Percentiles rank a stretch among this genome's conserved stretches.
Conservation (phyloP, 2,888 invertebrate genomes). For the Alsophila aescularia region DNA sequence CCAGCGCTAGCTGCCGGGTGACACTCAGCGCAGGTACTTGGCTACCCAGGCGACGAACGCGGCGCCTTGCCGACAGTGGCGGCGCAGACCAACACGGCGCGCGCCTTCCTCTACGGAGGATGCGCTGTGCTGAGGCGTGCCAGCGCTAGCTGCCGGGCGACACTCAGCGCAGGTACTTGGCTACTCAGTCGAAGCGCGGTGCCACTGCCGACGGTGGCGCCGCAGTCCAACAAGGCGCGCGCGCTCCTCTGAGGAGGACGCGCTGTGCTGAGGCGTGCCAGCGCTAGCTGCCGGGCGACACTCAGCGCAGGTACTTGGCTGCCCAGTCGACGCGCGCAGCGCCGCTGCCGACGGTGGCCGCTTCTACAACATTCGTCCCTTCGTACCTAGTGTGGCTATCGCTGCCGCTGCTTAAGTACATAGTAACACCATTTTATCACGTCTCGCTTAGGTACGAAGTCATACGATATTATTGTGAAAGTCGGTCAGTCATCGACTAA, state of each 20-base stretch:
- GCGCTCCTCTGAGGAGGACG: too few relatives aligned
- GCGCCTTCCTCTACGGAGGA: too few relatives aligned
- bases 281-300: neutral
- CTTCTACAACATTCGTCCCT: constrained; percentile 53
- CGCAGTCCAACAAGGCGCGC: constrained; percentile 85
- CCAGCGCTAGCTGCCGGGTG: neutral
- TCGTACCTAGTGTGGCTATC: too few relatives aligned
- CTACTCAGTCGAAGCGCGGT: too few relatives aligned
- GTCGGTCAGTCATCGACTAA: too few relatives aligned
- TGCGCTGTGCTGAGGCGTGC: too few relatives aligned
- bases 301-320: constrained; percentile 87
- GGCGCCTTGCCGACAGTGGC: constrained; percentile 81
- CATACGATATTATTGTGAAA: too few relatives aligned
- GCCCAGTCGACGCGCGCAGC: constrained; percentile 90
- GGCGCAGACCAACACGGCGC: constrained; percentile 88
- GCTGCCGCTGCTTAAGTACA: too few relatives aligned
- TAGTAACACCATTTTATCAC: too few relatives aligned
- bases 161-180: constrained; percentile 86
- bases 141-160: neutral
- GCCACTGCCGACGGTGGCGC: constrained; percentile 87
- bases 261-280: too few relatives aligned
- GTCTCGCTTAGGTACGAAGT: too few relatives aligned
- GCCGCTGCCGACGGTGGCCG: constrained; percentile 68
- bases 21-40: constrained; percentile 85
- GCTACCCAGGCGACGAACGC: constrained; percentile 91